Conservation (phyloP, 2,113 vertebrate species). For the Alectura lathami region DNA sequence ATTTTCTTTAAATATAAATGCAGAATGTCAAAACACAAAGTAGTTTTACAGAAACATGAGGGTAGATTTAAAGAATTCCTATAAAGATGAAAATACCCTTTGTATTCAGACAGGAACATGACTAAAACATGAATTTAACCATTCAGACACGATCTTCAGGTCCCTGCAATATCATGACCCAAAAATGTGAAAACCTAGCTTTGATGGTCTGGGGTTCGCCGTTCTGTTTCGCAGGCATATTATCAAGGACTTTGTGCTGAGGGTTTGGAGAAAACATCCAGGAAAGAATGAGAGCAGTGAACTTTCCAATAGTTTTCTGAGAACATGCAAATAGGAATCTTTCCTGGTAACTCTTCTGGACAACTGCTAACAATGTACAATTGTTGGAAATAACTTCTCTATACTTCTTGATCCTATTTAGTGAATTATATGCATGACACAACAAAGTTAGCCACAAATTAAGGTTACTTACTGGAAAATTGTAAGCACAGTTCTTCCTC, state of each 20-base stretch:
- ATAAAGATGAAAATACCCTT: background rate
- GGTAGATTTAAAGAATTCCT: background rate
- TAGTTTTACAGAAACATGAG: background rate
- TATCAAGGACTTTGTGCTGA: background rate
- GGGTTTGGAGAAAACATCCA: background rate
- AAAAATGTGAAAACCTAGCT: background rate
- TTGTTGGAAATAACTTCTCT: background rate
- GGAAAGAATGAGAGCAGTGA: background rate
- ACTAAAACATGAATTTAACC: background rate
- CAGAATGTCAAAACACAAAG: background rate
- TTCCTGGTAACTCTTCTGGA: background rate
- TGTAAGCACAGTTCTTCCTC: conserved; percentile 95
- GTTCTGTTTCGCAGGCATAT: background rate
- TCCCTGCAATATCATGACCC: background rate
- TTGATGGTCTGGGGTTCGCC: background rate
- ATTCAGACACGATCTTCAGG: background rate
- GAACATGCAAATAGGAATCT: background rate
- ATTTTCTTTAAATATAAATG: conserved; percentile 21
- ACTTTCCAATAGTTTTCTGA: background rate
- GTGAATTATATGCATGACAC: background rate
- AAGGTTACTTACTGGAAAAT: conserved; percentile 85
- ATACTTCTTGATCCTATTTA: background rate
- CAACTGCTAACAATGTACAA: background rate
- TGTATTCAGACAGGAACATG: background rate
- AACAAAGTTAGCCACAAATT: background rate